phyloP scores from a whole-genome alignment of 2,888 invertebrate genomes.

The Conops quadrifasciatus region DNA sequence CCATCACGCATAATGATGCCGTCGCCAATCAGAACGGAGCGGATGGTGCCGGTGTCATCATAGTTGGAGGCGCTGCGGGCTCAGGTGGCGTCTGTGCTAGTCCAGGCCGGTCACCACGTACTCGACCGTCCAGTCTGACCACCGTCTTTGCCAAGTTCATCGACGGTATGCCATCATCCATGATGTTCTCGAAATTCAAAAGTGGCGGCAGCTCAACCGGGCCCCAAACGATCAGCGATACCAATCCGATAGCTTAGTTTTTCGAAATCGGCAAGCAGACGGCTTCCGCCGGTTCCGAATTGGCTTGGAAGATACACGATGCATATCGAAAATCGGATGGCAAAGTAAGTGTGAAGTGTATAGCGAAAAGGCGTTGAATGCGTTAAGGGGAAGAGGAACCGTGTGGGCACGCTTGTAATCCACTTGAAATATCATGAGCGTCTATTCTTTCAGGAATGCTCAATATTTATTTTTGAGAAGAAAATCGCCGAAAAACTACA shows the following conservation, averaged over 20 bases:
- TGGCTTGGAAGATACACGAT: slow-evolving; percentile 92
- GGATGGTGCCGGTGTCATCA: slow-evolving; percentile 18
- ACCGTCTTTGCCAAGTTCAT: slow-evolving; percentile 65
- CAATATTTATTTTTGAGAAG: slow-evolving; percentile 94
- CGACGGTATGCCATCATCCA: slow-evolving; percentile 67
- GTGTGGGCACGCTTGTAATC: background rate
- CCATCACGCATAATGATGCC: slow-evolving; percentile 31
- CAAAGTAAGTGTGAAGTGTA: slow-evolving; percentile 72
- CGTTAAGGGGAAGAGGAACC: too few species aligned
- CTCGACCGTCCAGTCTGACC: slow-evolving; percentile 62
- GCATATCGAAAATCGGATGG: slow-evolving; percentile 88
- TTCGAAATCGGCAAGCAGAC: slow-evolving; percentile 88
- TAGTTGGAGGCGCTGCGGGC: slow-evolving; percentile 25
- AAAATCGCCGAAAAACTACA: slow-evolving; percentile 90
- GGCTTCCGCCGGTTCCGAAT: slow-evolving; percentile 83
- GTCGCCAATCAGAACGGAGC: slow-evolving; percentile 26
- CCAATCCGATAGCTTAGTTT: slow-evolving; percentile 85
- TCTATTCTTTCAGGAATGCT: slow-evolving; percentile 77
- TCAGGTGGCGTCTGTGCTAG: slow-evolving; percentile 30
- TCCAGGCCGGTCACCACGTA: slow-evolving; percentile 44
- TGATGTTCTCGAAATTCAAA: slow-evolving; percentile 81
- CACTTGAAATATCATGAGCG: background rate
- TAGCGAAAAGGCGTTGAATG: background rate
- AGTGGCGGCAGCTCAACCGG: slow-evolving; percentile 67
- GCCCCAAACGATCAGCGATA: slow-evolving; percentile 70